Conservation (phyloP, 2,888 invertebrate species). For the Conops quadrifasciatus region DNA sequence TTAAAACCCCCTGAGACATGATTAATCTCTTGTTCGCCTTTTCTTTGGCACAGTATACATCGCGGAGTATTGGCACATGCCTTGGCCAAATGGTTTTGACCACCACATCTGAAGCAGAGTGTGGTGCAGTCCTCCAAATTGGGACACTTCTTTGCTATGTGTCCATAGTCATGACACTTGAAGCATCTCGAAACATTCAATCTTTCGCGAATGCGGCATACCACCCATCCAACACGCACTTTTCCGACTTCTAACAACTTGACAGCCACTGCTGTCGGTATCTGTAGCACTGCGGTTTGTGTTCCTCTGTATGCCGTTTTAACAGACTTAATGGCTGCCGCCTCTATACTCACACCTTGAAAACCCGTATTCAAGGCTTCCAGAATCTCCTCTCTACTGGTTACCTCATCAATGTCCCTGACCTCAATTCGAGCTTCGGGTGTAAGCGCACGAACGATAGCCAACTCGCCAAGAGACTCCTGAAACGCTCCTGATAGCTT, state of each 20-base stretch:
- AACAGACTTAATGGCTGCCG: not conserved
- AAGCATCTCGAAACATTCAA: not conserved
- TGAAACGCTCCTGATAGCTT: not conserved
- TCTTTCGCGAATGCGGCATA: not conserved
- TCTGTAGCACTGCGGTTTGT: not conserved
- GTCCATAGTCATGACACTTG: not conserved
- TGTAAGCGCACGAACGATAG: not conserved
- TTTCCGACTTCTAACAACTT: not conserved
- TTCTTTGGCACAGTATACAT: not conserved
- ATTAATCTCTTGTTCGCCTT: not conserved
- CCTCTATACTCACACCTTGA: not conserved
- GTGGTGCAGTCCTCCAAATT: not conserved
- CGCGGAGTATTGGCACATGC: not conserved
- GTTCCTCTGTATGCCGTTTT: not conserved
- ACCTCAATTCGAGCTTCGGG: not conserved
- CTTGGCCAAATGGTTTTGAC: not conserved
- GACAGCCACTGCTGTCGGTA: not conserved
- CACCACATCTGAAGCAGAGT: not conserved
- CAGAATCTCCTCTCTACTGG: not conserved
- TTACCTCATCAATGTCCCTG: not conserved
- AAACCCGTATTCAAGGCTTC: not conserved
- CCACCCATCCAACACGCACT: not conserved
- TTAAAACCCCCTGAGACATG: no score
- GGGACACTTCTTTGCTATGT: not conserved
- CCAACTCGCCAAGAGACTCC: not conserved